phyloP scores from a whole-genome alignment of 2,113 vertebrate genomes.

The Macrotus californicus region DNA sequence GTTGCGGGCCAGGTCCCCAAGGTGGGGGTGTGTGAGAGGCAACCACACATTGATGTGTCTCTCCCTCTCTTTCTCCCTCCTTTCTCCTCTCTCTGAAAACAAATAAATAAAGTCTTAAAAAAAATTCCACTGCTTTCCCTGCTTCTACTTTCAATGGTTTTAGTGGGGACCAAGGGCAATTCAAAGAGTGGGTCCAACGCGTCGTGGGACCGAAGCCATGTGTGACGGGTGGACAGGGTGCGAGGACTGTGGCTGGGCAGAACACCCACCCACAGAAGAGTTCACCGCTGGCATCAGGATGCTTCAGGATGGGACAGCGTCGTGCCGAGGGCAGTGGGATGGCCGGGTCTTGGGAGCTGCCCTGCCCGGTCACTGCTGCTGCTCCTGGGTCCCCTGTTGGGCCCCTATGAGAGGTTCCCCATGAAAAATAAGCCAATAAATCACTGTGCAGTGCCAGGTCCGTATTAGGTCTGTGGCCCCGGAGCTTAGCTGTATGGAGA shows the following conservation, averaged over 20 bases:
- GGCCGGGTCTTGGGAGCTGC: background rate
- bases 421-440: background rate
- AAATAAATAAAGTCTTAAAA: too few species aligned
- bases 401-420: background rate
- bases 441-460: background rate
- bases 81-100: too few species aligned
- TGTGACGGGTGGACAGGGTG: background rate
- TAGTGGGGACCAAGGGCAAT: background rate
- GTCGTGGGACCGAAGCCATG: background rate
- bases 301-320: background rate
- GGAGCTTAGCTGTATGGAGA: background rate
- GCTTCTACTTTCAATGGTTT: background rate
- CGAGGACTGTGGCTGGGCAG: background rate
- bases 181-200: background rate
- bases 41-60: too few species aligned
- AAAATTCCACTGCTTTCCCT: background rate
- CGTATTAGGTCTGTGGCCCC: background rate
- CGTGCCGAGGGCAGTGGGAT: background rate
- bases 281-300: background rate
- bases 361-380: background rate
- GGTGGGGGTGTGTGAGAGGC: too few species aligned
- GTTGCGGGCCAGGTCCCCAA: too few species aligned
- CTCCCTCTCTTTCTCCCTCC: too few species aligned
- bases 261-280: background rate
- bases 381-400: background rate